phyloP scores from a whole-genome alignment of 2,888 invertebrate genomes.

The Drosophila prolongata region DNA sequence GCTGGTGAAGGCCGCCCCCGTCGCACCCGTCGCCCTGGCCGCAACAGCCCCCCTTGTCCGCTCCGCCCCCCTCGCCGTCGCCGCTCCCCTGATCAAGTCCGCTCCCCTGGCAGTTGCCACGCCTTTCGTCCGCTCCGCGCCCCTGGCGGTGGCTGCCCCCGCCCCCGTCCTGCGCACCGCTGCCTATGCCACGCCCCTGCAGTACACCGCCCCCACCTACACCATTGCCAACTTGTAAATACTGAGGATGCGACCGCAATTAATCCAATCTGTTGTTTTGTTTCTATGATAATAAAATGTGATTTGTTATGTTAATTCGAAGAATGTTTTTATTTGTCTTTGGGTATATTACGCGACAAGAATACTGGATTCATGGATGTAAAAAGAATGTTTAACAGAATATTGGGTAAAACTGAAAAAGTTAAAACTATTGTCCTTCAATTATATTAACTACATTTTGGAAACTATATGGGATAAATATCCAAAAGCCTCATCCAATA shows the following conservation, averaged over 20 bases:
- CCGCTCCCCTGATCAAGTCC: slow-evolving; percentile 57
- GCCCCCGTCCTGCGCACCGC: slow-evolving; percentile 48
- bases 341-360: too few relatives aligned
- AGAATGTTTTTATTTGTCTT: background rate
- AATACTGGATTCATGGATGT: too few relatives aligned
- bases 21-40: slow-evolving; percentile 56
- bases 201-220: slow-evolving; percentile 67
- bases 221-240: slow-evolving; percentile 68
- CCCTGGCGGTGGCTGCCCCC: slow-evolving; percentile 54
- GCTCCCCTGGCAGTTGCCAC: slow-evolving; percentile 59
- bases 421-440: too few relatives aligned
- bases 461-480: too few relatives aligned
- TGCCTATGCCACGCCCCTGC: slow-evolving; percentile 46
- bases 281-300: slow-evolving; percentile 59
- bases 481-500: too few relatives aligned
- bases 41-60: slow-evolving; percentile 59
- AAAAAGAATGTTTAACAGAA: too few relatives aligned
- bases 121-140: slow-evolving; percentile 63
- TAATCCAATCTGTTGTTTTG: slow-evolving; percentile 14
- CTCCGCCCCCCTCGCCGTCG: slow-evolving; percentile 54
- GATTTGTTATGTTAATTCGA: slow-evolving; percentile 50
- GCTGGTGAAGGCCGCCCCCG: slow-evolving; percentile 47
- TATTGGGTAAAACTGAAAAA: too few relatives aligned
- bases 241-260: background rate
- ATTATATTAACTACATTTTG: too few relatives aligned